A percentile compares a stretch with the other conserved stretches of the same genome.
phyloP scores from a whole-genome alignment of 2,797 vertebrate genomes.

The Merluccius polli region DNA sequence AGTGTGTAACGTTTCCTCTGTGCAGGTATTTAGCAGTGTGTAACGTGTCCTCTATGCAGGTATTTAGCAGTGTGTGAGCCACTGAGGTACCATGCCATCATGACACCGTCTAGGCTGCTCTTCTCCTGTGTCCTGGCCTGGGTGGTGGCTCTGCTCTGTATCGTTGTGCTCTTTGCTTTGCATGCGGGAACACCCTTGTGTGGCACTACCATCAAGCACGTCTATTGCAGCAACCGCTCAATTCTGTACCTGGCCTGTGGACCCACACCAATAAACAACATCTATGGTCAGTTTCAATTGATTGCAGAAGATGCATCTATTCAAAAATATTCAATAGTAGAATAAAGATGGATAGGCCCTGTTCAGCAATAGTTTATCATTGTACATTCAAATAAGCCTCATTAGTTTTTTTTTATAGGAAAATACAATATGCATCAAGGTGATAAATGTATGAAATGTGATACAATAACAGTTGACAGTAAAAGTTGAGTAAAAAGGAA shows the following conservation, averaged over 20 bases:
- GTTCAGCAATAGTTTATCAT: no score
- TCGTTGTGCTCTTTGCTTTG: conserved; percentile 43
- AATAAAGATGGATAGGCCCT: no score
- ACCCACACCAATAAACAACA: conserved; percentile 34
- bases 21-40: conserved; percentile 58
- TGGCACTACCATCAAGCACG: conserved; percentile 38
- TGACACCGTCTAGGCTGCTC: conserved; percentile 45
- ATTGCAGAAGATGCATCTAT: not conserved
- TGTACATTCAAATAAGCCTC: no score
- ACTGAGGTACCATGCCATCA: conserved; percentile 54
- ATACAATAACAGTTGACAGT: no score
- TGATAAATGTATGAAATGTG: no score
- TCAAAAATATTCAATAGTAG: no score
- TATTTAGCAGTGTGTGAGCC: conserved; percentile 57
- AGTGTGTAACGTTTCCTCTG: not conserved
- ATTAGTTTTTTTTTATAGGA: no score
- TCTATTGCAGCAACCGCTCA: conserved; percentile 54
- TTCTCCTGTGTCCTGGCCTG: conserved; percentile 46
- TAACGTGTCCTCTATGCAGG: conserved; percentile 10
- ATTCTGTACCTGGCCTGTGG: conserved; percentile 51
- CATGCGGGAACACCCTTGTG: conserved; percentile 44
- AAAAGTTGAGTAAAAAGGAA: no score
- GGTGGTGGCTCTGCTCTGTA: conserved; percentile 32
- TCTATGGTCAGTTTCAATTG: conserved; percentile 44
- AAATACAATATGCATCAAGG: no score